A percentile compares a stretch with the other conserved stretches of the same genome.
phyloP scores from a whole-genome alignment of 2,113 vertebrate genomes.

The Thunnus maccoyii region DNA sequence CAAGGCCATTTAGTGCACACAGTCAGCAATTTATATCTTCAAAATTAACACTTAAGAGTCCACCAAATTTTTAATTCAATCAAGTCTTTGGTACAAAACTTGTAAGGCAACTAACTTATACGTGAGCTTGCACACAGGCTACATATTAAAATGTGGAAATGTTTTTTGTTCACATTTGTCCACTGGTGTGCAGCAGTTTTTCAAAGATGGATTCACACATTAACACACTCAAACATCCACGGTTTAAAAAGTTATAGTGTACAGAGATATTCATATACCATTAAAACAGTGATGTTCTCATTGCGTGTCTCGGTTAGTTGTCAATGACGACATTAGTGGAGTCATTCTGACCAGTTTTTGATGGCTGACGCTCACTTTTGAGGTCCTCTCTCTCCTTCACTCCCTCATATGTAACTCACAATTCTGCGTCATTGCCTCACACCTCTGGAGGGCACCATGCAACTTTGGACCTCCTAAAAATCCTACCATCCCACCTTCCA shows the following conservation, averaged over 20 bases:
- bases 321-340: not conserved
- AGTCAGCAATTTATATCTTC: constrained; percentile 13
- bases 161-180: constrained; percentile 23
- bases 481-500: too few relatives aligned
- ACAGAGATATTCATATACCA: not conserved
- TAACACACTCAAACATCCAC: constrained; percentile 49
- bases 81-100: constrained; percentile 41
- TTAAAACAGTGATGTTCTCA: constrained; percentile 44
- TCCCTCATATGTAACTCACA: not conserved
- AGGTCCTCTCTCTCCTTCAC: not conserved
- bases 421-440: not conserved
- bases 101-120: not conserved
- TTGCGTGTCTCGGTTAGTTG: constrained; percentile 1
- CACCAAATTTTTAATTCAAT: constrained; percentile 12
- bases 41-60: constrained; percentile 2
- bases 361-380: not conserved
- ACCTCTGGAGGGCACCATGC: not conserved
- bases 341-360: not conserved
- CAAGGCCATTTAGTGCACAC: not conserved
- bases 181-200: not conserved
- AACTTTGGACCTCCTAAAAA: not conserved
- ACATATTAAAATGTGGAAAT: not conserved
- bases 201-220: not conserved
- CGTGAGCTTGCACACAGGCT: constrained; percentile 1
- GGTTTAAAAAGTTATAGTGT: constrained; percentile 3